Evolutionary conservation across 2,888 invertebrate species (phyloP).

Genomic region (Alsophila aescularia): DNA sequence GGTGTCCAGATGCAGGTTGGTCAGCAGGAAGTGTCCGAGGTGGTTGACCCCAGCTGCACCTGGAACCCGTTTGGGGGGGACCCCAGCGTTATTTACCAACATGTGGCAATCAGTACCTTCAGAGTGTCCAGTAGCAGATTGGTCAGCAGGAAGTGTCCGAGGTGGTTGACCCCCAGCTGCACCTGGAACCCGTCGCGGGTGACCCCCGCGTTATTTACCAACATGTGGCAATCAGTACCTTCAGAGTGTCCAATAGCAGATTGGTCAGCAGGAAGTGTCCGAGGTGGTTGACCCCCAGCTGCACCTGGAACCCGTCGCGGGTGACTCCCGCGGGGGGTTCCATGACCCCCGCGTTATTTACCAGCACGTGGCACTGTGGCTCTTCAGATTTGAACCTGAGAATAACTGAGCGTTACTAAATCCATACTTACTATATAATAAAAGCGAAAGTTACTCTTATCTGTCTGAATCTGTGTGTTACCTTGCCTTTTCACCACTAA

Average conservation of each 20-base stretch:
- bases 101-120: slow-evolving; percentile 89
- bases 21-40: slow-evolving; percentile 92
- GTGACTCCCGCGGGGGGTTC: slow-evolving; percentile 85
- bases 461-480: too few relatives aligned
- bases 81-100: slow-evolving; percentile 91
- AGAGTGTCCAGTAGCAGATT: slow-evolving; percentile 88
- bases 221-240: slow-evolving; percentile 88
- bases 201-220: slow-evolving; percentile 91
- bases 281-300: slow-evolving; percentile 92
- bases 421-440: too few relatives aligned
- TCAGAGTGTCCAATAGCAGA: slow-evolving; percentile 87
- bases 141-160: slow-evolving; percentile 92
- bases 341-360: slow-evolving; percentile 94
- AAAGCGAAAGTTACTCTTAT: too few relatives aligned
- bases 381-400: slow-evolving; percentile 84
- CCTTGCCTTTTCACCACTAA: too few relatives aligned
- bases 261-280: slow-evolving; percentile 92
- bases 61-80: slow-evolving; percentile 92
- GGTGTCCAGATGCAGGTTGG: slow-evolving; percentile 88
- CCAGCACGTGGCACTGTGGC: slow-evolving; percentile 87
- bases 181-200: slow-evolving; percentile 92
- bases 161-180: slow-evolving; percentile 92
- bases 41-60: slow-evolving; percentile 92
- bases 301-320: slow-evolving; percentile 91
- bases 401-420: too few relatives aligned